Base-by-base conservation (phyloP, 2,888 invertebrate genomes). In the Drosophila paramelanica region DNA sequence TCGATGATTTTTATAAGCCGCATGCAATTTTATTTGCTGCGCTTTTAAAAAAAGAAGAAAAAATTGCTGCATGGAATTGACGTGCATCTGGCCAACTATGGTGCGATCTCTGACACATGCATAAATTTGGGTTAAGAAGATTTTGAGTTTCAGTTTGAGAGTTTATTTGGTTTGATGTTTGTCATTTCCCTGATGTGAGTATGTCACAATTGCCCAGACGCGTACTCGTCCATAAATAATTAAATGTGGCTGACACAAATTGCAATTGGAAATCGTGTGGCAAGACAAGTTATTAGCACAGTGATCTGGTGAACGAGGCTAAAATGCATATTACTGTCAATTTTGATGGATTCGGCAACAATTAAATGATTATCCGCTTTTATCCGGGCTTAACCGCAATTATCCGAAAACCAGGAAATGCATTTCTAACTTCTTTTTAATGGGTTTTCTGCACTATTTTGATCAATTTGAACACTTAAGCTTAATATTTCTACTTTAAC, bases 111-210 rank as follows among this genome's bases (percentile, higher is more conserved):
- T 69, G 72, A 83, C 81, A 86, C 64, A 73, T 68, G 77, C 67
- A 76, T 73, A 73, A 72, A 88, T 88, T 88, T 78, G 87, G 84
- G 84, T 74, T 85, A 88, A 80, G 81, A 88, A 86, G 84, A 80
- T 86, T 85, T 76, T 66, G 46, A 67, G 77, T 72, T 67, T 85
- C 13, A 38, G 38, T 10, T 60, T 62, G 46, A 67, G 76, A 67
- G 76, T 81, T 67, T 77, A 81, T 83, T 85, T 88, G 71, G 83
- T 60, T 73, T 77, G 82, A 86, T 85, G 79, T 45, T 74, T 79
- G 80, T 79, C 77, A 83, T 82, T 83, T 85, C 77, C 82, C 70
- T 82, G 69, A 85, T 67, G 68, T 51, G 57, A 53, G 41, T 38
- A 7, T 58, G 74, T 65, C 65, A 50, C 57, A 76, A 58, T 49